phyloP scores from a whole-genome alignment of 2,797 vertebrate species.

The Lagodon rhomboides region DNA sequence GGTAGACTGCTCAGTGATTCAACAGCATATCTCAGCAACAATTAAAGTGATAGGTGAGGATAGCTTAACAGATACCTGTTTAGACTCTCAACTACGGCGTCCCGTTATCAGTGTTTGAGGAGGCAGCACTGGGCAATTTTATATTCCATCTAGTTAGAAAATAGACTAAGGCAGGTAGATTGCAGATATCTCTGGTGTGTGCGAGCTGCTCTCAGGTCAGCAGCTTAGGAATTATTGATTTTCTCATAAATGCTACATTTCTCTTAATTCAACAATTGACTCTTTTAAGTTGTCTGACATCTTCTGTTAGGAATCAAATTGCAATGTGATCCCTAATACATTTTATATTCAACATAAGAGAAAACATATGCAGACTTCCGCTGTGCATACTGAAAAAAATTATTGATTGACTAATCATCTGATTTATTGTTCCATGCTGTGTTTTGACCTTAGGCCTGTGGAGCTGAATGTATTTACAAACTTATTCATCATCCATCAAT shows the following conservation, averaged over 20 bases:
- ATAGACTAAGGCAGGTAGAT: constrained; percentile 5
- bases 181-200: background rate
- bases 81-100: constrained; percentile 32
- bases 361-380: constrained; percentile 38
- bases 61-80: constrained; percentile 26
- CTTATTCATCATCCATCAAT: constrained; percentile 29
- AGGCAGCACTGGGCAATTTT: constrained; percentile 1
- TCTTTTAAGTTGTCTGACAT: background rate
- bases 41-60: constrained; percentile 56
- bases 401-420: constrained; percentile 52
- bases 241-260: constrained; percentile 19
- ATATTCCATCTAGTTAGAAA: constrained; percentile 20
- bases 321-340: constrained; percentile 7
- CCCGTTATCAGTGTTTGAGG: constrained; percentile 10
- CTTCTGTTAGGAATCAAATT: background rate
- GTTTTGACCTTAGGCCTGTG: constrained; percentile 50
- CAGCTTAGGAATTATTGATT: constrained; percentile 26
- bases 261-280: constrained; percentile 9
- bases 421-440: constrained; percentile 50
- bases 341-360: constrained; percentile 3
- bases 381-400: constrained; percentile 38
- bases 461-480: constrained; percentile 49
- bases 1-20: constrained; percentile 30
- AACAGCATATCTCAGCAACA: constrained; percentile 38
- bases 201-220: constrained; percentile 24